phyloP scores from a whole-genome alignment of 1,140 invertebrate genomes.

The Yoshiicerus persimilis region DNA sequence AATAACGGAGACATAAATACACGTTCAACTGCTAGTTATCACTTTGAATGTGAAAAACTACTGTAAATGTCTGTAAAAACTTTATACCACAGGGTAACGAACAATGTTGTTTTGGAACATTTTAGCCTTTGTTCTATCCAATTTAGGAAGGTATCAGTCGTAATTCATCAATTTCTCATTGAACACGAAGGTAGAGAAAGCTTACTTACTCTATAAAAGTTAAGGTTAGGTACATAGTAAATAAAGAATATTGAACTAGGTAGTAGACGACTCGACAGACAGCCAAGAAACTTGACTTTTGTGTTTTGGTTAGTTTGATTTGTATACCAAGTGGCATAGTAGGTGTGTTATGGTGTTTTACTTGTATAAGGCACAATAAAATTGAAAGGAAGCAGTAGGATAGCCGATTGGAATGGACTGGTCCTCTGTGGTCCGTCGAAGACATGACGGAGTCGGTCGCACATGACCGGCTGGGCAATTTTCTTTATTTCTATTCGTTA shows the following conservation, averaged over 20 bases:
- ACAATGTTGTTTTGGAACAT: too few relatives aligned
- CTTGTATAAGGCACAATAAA: background rate
- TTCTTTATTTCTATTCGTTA: background rate
- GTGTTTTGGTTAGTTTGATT: background rate
- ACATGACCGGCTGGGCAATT: slow-evolving; percentile 7
- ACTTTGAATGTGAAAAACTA: too few relatives aligned
- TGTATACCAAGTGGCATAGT: background rate
- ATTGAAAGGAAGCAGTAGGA: background rate
- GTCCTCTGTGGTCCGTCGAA: background rate
- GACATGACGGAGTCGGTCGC: background rate
- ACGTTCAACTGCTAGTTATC: too few relatives aligned
- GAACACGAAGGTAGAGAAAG: background rate
- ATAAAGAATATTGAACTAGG: background rate
- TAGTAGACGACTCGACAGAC: background rate
- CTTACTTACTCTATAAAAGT: background rate
- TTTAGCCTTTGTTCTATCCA: too few relatives aligned
- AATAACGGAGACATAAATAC: too few relatives aligned
- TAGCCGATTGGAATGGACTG: background rate
- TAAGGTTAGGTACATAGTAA: background rate
- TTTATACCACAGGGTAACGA: too few relatives aligned
- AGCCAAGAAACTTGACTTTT: background rate
- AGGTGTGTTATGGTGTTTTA: too few relatives aligned
- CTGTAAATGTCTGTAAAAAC: too few relatives aligned
- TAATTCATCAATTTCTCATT: background rate
- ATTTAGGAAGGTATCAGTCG: background rate